These are phyloP conservation scores for Chloromyia formosa DNA, from an alignment of 2,888 invertebrate genomes.

Conservation along the genomic window DNA sequence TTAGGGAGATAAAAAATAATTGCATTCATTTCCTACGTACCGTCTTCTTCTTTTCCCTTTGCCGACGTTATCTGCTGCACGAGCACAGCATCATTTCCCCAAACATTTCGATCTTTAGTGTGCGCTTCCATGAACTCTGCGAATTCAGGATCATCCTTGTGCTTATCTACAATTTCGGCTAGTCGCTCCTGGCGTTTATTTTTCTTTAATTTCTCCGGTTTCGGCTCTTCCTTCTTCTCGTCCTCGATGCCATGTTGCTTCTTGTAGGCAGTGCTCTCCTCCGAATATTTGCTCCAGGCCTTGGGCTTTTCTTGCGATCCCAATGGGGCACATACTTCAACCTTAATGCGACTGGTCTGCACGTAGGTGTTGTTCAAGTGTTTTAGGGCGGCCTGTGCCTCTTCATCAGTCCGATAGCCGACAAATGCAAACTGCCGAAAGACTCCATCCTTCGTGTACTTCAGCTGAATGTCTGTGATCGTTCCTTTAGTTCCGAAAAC, in stretches of 20 bases:
- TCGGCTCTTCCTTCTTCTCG: slow-evolving; percentile 53
- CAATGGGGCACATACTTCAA: slow-evolving; percentile 76
- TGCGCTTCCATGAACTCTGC: slow-evolving; percentile 90
- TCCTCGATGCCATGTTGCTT: slow-evolving; percentile 65
- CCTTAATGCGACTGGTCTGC: slow-evolving; percentile 81
- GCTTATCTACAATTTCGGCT: slow-evolving; percentile 75
- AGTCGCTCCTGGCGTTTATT: slow-evolving; percentile 67
- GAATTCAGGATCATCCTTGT: slow-evolving; percentile 89
- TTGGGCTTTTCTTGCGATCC: slow-evolving; percentile 81
- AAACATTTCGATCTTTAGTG: slow-evolving; percentile 67
- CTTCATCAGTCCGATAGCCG: slow-evolving; percentile 84
- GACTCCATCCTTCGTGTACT: slow-evolving; percentile 89
- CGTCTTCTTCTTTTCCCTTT: too few species aligned
- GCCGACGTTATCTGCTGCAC: slow-evolving; percentile 13
- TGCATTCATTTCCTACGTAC: too few species aligned
- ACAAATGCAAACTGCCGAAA: slow-evolving; percentile 95
- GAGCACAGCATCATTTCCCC: slow-evolving; percentile 67
- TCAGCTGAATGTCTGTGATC: slow-evolving; percentile 93
- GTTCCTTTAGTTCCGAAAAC: slow-evolving; percentile 82
- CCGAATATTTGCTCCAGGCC: slow-evolving; percentile 92
- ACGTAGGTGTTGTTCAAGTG: slow-evolving; percentile 87
- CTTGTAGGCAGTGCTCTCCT: slow-evolving; percentile 76
- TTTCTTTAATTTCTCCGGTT: slow-evolving; percentile 53
- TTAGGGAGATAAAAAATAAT: too few species aligned
- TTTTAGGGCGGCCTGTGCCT: slow-evolving; percentile 79